Base-by-base conservation (phyloP, 1,140 invertebrate genomes). In the Phthorimaea operculella region DNA sequence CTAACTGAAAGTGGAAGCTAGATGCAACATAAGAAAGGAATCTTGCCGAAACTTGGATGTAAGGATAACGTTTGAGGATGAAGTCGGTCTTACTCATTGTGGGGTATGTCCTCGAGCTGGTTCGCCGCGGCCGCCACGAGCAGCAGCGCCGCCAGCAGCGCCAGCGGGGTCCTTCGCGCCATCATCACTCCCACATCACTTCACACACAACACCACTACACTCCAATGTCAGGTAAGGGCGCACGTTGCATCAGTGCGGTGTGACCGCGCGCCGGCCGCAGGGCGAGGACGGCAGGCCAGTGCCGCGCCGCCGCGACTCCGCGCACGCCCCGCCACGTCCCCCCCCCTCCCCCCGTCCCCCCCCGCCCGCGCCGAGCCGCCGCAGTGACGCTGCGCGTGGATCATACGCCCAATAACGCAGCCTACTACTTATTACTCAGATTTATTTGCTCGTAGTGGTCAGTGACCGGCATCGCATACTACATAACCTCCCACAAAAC, bases 61-160 rank as follows among this genome's bases (percentile, higher is more conserved):
- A 39, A 39, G 10, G 21, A 28, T 47, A 47, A 47, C 44, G 44
- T 16, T 47, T 9, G 1, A 4, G 44, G 9, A 16, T 47, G n/a
- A 16, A 47, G 15, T 14, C 8, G n/a, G 44, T 87, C 92, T 92
- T 88, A 93, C 92, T 93, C 92, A 82, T 92, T 92, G 77, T 93
- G 92, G 45, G 92, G 92, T 72, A 94, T 94, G 75, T 93, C 92
- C 87, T 94, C 92, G 68, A 93, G 92, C 76, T 93, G 92, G 82
- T 93, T 90, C 52, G 84, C 87, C 51, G 81, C 57, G 59, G 79
- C 84, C 44, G 73, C 66, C 63, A 79, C 73, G 54, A 74, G 66
- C 63, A 84, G 73, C 53, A 79, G 51, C 57, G 72, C 64, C 58
- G 72, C 59, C 55, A 83, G 67, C 58, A 81, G 65, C 55, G 64